phyloP scores from a whole-genome alignment of 2,888 invertebrate species.

The Notodonta ziczac region DNA sequence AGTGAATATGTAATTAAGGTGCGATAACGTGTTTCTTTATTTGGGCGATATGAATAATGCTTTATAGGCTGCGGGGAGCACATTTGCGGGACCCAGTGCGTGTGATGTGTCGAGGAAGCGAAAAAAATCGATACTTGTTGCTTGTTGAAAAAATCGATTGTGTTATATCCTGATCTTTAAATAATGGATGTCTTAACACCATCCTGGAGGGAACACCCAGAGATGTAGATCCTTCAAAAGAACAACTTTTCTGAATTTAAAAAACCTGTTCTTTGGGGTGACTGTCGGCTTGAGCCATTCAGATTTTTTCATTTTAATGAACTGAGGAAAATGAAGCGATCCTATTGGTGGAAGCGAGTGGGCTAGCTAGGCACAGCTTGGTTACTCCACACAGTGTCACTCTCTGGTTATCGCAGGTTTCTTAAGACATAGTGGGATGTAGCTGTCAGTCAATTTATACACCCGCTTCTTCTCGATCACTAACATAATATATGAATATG shows the following conservation, averaged over 20 bases:
- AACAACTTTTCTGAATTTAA: too few species aligned
- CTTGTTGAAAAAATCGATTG: too few species aligned
- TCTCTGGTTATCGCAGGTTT: not conserved
- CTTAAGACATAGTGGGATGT: conserved; percentile 2
- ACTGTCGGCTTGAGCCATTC: too few species aligned
- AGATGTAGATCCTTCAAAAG: too few species aligned
- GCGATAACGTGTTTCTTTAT: conserved; percentile 37
- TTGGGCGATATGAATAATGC: conserved; percentile 29
- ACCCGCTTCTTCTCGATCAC: conserved; percentile 1
- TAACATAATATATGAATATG: conserved; percentile 1
- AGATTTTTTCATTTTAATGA: too few species aligned
- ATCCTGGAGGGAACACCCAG: too few species aligned
- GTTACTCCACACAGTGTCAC: not conserved
- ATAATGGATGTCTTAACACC: too few species aligned
- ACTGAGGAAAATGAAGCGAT: too few species aligned
- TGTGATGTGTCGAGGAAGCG: not conserved
- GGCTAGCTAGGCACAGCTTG: not conserved
- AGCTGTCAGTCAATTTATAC: conserved; percentile 6
- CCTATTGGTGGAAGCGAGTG: too few species aligned
- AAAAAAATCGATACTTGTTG: not conserved
- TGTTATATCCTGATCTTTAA: too few species aligned
- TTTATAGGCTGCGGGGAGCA: conserved; percentile 12
- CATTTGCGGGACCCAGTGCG: not conserved
- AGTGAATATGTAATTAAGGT: conserved; percentile 55
- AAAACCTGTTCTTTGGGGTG: too few species aligned